Evolutionary conservation across 2,113 vertebrate genomes (phyloP).

Genomic region (Corythornis vintsioides): DNA sequence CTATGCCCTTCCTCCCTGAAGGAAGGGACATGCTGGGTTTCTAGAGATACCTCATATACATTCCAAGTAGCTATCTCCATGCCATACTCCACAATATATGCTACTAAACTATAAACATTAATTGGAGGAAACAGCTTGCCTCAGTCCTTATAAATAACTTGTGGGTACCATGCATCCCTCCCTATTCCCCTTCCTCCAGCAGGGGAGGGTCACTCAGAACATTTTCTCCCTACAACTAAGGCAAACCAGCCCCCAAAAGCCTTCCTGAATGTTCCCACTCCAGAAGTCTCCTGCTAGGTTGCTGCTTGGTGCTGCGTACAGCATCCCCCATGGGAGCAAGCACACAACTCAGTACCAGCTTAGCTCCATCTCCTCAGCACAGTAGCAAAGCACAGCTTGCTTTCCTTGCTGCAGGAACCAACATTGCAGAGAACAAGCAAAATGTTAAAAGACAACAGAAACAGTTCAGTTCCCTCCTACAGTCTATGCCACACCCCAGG

Average conservation of each 20-base stretch:
- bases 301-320: not conserved
- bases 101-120: not conserved
- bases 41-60: not conserved
- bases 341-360: not conserved
- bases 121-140: not conserved
- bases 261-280: not conserved
- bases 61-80: not conserved
- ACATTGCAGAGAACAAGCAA: not conserved
- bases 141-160: not conserved
- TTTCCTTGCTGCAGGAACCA: not conserved
- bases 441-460: not conserved
- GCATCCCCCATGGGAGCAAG: not conserved
- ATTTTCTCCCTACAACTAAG: not conserved
- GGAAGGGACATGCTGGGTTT: not conserved
- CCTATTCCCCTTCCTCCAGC: rapidly evolving
- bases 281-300: not conserved
- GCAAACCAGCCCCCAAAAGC: rapidly evolving
- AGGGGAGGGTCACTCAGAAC: not conserved
- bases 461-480: not conserved
- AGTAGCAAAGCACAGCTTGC: not conserved
- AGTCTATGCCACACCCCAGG: not conserved
- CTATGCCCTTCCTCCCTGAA: too few relatives aligned
- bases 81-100: not conserved
- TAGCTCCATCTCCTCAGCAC: not conserved
- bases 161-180: not conserved